A percentile compares a stretch with the other conserved stretches of the same genome.
Conservation (phyloP, 2,888 invertebrate species). For the Plemyria rubiginata region DNA sequence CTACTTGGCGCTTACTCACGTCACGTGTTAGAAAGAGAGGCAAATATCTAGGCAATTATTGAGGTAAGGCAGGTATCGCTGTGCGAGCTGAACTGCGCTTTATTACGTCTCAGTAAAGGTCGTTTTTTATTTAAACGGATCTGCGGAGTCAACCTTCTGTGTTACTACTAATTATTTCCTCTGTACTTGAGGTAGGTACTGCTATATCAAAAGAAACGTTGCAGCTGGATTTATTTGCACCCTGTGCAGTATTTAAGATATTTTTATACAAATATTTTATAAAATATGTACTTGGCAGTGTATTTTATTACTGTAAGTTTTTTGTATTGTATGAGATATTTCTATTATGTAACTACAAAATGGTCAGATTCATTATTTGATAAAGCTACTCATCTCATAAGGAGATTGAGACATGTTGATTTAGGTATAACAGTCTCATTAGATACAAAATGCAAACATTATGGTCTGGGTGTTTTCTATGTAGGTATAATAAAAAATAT, state of each 20-base stretch:
- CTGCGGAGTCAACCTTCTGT: too few relatives aligned
- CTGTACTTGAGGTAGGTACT: too few relatives aligned
- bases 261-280: conserved; percentile 40
- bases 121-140: too few relatives aligned
- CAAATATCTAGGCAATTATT: too few relatives aligned
- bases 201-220: conserved; percentile 13
- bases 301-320: conserved; percentile 27
- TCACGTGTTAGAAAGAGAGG: too few relatives aligned
- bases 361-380: not conserved
- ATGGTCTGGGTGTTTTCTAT: too few relatives aligned
- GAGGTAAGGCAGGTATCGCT: too few relatives aligned
- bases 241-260: conserved; percentile 37
- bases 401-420: not conserved
- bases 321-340: conserved; percentile 33
- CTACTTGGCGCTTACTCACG: too few relatives aligned
- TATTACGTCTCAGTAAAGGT: too few relatives aligned
- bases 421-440: conserved; percentile 16
- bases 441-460: conserved; percentile 33
- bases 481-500: too few relatives aligned
- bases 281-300: conserved; percentile 34
- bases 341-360: conserved; percentile 1
- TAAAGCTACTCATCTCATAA: not conserved
- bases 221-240: conserved; percentile 37
- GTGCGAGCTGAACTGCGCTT: too few relatives aligned
- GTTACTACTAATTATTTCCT: too few relatives aligned